Evolutionary conservation across 2,888 invertebrate genomes (phyloP).

Genomic region (Xylocampa areola): DNA sequence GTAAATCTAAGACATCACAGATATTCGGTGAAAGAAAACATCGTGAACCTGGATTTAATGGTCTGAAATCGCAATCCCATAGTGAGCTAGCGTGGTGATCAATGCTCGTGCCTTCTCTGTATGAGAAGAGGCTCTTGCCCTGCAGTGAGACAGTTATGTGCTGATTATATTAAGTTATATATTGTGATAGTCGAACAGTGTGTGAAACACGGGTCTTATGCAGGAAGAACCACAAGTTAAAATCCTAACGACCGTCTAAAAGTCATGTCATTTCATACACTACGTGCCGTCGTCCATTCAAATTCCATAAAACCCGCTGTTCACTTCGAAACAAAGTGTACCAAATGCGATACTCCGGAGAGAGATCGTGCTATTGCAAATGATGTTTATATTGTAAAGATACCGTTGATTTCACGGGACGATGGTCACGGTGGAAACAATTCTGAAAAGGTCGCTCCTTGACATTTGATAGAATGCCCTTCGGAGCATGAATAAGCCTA

Average conservation of each 20-base stretch:
- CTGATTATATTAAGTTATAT: too few relatives aligned
- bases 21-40: too few relatives aligned
- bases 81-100: too few relatives aligned
- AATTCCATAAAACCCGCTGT: constrained; percentile 22
- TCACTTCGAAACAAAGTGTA: constrained; percentile 43
- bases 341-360: constrained; percentile 58
- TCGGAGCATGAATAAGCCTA: constrained; percentile 77
- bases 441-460: constrained; percentile 74
- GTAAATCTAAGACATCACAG: too few relatives aligned
- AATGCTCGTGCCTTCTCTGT: too few relatives aligned
- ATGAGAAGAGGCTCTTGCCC: too few relatives aligned
- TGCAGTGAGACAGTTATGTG: too few relatives aligned
- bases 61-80: too few relatives aligned
- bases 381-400: constrained; percentile 70
- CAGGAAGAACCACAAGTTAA: too few relatives aligned
- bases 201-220: too few relatives aligned
- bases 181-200: too few relatives aligned
- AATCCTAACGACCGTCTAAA: constrained; percentile 24
- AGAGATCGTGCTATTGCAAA: constrained; percentile 72
- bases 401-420: constrained; percentile 81
- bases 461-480: constrained; percentile 85
- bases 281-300: constrained; percentile 12
- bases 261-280: constrained; percentile 19
- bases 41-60: too few relatives aligned
- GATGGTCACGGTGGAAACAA: constrained; percentile 75